Evolutionary conservation across 2,113 vertebrate species (phyloP).

Genomic region (Calidris pugnax): DNA sequence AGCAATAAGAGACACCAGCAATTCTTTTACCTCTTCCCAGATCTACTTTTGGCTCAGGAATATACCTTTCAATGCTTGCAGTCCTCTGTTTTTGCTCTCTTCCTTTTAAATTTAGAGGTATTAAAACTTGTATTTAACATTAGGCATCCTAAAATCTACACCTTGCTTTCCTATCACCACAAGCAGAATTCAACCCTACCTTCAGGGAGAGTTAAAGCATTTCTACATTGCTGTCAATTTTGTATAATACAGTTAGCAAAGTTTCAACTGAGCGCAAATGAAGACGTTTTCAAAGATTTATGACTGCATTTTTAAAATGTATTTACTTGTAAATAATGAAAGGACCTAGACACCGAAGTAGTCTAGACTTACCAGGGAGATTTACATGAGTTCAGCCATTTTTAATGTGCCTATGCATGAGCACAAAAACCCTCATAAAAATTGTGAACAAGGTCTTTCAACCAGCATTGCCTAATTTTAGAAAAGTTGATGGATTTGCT

Average conservation of each 20-base stretch:
- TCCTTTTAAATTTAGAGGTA: not conserved
- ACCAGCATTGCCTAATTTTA: conserved; percentile 9
- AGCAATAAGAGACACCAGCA: not conserved
- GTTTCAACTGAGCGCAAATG: conserved; percentile 51
- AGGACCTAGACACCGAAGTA: conserved; percentile 50
- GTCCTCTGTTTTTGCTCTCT: not conserved
- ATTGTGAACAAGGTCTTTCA: not conserved
- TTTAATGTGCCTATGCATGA: conserved; percentile 38
- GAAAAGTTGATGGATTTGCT: not conserved
- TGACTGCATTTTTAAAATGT: conserved; percentile 63
- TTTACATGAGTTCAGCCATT: conserved; percentile 68
- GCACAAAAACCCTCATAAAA: conserved; percentile 29
- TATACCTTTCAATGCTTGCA: not conserved
- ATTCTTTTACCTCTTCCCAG: not conserved
- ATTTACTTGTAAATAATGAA: conserved; percentile 73
- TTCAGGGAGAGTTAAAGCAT: conserved; percentile 25
- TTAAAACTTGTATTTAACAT: not conserved
- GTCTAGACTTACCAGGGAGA: conserved; percentile 41
- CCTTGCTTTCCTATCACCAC: not conserved
- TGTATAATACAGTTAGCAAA: conserved; percentile 17
- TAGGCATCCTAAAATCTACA: not conserved
- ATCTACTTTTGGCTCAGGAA: not conserved
- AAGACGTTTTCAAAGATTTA: conserved; percentile 62
- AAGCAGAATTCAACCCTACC: not conserved
- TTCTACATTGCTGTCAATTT: conserved; percentile 10